phyloP scores from a whole-genome alignment of 1,140 invertebrate species.

The Archivesica marissinica region DNA sequence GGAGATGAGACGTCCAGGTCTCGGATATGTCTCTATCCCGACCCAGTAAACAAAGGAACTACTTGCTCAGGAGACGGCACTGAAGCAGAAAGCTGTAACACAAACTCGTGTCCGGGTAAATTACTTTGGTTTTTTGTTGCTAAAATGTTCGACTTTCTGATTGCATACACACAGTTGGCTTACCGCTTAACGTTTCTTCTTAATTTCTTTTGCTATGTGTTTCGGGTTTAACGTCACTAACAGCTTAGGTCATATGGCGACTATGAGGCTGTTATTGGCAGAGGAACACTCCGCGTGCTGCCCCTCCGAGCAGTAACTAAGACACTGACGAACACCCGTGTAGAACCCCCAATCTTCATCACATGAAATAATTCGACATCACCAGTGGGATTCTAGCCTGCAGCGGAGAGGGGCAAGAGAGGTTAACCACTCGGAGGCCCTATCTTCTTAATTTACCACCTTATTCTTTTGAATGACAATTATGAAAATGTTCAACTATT shows the following conservation, averaged over 20 bases:
- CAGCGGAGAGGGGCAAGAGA: too few species aligned
- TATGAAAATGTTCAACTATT: too few species aligned
- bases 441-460: too few species aligned
- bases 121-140: background rate
- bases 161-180: too few species aligned
- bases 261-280: background rate
- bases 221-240: background rate
- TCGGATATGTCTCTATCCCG: background rate
- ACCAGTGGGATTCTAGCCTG: too few species aligned
- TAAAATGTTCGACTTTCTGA: too few species aligned
- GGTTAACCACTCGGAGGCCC: too few species aligned
- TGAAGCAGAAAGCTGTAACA: slow-evolving; percentile 3
- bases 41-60: background rate
- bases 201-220: background rate
- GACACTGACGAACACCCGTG: too few species aligned
- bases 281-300: background rate
- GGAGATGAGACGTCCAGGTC: background rate
- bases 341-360: too few species aligned
- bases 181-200: background rate
- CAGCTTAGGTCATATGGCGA: background rate
- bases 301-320: too few species aligned
- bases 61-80: background rate
- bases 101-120: background rate
- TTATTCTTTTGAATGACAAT: too few species aligned
- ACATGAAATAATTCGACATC: too few species aligned